Base-by-base conservation (phyloP, 1,140 invertebrate species). In the Centruroides vittatus region DNA sequence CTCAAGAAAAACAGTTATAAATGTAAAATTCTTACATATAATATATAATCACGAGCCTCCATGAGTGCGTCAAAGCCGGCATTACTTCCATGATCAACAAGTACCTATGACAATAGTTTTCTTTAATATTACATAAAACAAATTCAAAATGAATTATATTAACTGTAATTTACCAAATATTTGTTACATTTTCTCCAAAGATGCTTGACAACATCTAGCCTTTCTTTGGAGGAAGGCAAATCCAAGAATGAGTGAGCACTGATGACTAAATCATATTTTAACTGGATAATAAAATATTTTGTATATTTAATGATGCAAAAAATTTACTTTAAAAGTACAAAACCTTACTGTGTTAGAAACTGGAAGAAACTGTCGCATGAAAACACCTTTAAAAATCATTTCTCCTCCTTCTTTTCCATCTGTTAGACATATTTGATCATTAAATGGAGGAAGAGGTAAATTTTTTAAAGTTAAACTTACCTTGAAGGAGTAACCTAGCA, bases 121-220 rank as follows among this genome's bases (percentile, higher is more conserved):
- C 50, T 13, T 34, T 23, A 23, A n/a, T 1, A 13, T 13, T 51
- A 51, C 3, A 23, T 23, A 23, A 23, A 23, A 23, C 23, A 23
- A 23, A 23, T 23, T 23, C 23, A 23, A 23, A 23, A 23, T 23
- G 0, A 23, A 23, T 10, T 49, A 49, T 49, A 49, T 49, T 49
- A 51, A 13, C 5, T 51, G 50, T 51, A 51, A 51, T 41, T 49
- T 62, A 70, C 79, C 65, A 95, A 74, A 72, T 87, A 90, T 12
- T 84, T 79, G 61, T 82, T 76, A 10, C 89, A 91, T 77, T 90
- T 93, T 50, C 81, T 81, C 91, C 92, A 95, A 12, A 94, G 75
- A 69, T 84, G 87, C 23, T 84, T 73, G 61, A 93, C 72, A 0
- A 80, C 79, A 68, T 88, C 79, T 23, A 90, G 70, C 57, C 92